Base-by-base conservation (phyloP, 2,888 invertebrate species). In the Drosophila cognata region DNA sequence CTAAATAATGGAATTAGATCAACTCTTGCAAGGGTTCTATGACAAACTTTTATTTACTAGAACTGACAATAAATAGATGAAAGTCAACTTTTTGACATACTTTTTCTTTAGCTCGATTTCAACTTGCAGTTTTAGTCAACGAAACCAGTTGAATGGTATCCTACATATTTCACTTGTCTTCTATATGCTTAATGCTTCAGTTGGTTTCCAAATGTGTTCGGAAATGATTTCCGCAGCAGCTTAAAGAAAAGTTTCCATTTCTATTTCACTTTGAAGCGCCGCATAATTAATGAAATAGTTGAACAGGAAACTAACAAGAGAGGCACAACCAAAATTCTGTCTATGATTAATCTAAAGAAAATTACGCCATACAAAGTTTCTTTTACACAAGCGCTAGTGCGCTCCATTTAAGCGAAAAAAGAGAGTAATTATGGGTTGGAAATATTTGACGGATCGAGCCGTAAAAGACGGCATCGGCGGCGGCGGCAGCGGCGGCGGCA, bases 381-480 rank as follows among this genome's bases (percentile, higher is more conserved):
- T 81, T 74, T 69, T 67, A 66, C 29, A 36, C 38, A 57, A n/a
- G 29, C n/a, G 6, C 67, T 71, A 50, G 46, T 77, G 58, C 80
- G 88, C 89, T 87, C 89, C 80, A 89, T 74, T 85, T 88, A 80
- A 84, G 80, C 89, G 80, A 74, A 73, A 71, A 79, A 76, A 63
- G 61, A 36, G 67, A 56, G 62, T 89, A 89, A 85, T 85, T 87
- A 85, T 66, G 65, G 71, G 75, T 57, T 31, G 3, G 77, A 84
- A 81, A 85, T 71, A 55, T 69, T 82, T 61, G 59, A 70, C 71
- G 80, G 68, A 77, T 85, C 74, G 69, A 80, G 67, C 57, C 71
- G 62, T 72, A 84, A 88, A 77, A 76, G 80, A 25, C 46, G 88
- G 72, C 84, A 79, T 61, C 43, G 62, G 38, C 58, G 6, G 35